Evolutionary conservation across 2,797 vertebrate genomes (phyloP).

Genomic region (Orientallactaga sibirica): DNA sequence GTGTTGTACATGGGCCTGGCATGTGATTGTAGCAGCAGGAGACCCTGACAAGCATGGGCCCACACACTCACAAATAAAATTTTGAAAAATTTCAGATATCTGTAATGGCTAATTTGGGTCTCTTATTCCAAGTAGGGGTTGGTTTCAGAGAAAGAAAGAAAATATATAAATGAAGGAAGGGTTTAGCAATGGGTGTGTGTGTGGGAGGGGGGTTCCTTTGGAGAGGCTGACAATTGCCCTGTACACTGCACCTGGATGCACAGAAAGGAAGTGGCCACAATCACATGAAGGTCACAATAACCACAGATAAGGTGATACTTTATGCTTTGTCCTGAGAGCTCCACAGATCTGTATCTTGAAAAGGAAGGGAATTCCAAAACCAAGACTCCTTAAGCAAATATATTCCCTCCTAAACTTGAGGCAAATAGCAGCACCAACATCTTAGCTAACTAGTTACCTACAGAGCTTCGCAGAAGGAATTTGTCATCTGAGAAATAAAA

Average conservation of each 20-base stretch:
- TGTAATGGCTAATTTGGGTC: neutral
- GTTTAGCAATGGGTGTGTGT: too few relatives aligned
- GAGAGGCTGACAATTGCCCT: neutral
- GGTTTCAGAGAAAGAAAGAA: neutral
- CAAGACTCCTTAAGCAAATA: neutral
- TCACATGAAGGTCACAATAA: neutral
- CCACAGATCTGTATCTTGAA: neutral
- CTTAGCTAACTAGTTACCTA: neutral
- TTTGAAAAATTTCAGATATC: neutral
- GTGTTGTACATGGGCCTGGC: too few relatives aligned
- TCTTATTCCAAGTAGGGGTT: neutral
- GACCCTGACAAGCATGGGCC: too few relatives aligned
- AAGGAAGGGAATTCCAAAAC: slow-evolving; percentile 1
- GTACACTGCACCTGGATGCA: neutral
- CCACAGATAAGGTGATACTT: neutral
- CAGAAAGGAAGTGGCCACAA: neutral
- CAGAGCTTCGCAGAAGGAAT: neutral
- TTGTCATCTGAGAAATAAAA: neutral
- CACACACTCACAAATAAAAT: neutral
- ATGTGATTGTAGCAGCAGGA: too few relatives aligned
- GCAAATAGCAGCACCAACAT: neutral
- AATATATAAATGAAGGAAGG: too few relatives aligned
- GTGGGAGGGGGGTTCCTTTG: neutral
- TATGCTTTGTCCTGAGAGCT: neutral
- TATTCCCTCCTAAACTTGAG: neutral